Base-by-base conservation (phyloP, 2,888 invertebrate species). In the Eupithecia inturbata region DNA sequence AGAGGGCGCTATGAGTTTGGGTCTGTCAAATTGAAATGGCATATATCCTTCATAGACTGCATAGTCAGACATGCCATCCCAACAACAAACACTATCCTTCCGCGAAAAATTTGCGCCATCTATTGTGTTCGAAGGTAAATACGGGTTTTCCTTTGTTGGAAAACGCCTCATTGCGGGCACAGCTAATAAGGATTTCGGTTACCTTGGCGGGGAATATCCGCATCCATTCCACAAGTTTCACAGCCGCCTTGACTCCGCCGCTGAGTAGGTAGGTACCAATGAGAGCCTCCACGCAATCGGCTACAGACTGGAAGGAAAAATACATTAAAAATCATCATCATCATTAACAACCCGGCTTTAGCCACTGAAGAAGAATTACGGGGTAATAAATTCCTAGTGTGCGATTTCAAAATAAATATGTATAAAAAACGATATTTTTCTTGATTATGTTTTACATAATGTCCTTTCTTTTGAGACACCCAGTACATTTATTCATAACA, bases 211-310 rank as follows among this genome's bases (percentile, higher is more conserved):
- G 96, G 57, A 96, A 88, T 67, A 97, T 91, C 22, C 94, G 95
- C 76, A 98, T 92, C 95, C 96, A 97, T 75, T 95, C 95, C 63
- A 97, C 82, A 67, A 97, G 85, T 68, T 93, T 93, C 9, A 96
- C 92, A 0, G 89, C 94, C 0, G 84, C 89, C 14, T 83, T 31
- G 0, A 94, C 81, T 0, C 95, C 95, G 0, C 92, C 92, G 73
- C 88, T 87, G 9, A 92, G 80, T 1, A 95, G 83, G 75, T 95
- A 93, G 0, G 92, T 90, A 0, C 98, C 98, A 69, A 98, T 96
- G 4, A 99, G 88, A 0, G 98, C 97, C 91, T 99, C 99, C 2
- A 98, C 96, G 77, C 96, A 95, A 90, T 99, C 99, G 0, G 99
- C 97, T 6, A 95, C 86, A 0, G 89, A 85, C 95, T 95, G 84